Evolutionary conservation across 2,888 invertebrate genomes (phyloP).

Genomic region (Drosophila formosana): DNA sequence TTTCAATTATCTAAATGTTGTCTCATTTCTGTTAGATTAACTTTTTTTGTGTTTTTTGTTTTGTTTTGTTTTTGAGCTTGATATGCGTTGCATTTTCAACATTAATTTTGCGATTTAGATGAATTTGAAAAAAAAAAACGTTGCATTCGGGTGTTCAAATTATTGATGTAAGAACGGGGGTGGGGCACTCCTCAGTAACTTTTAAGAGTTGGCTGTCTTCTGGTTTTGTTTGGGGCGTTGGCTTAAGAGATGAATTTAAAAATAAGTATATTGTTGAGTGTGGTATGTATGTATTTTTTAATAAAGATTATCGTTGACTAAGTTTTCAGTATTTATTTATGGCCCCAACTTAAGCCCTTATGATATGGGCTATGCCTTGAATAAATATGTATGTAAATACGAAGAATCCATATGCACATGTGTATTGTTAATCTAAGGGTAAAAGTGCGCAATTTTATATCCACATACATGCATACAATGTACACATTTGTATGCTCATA

Average conservation of each 20-base stretch:
- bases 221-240: not conserved
- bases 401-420: conserved; percentile 8
- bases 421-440: conserved; percentile 26
- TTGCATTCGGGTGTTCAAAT: conserved; percentile 6
- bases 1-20: conserved; percentile 81
- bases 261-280: conserved; percentile 3
- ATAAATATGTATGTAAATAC: conserved; percentile 19
- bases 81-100: conserved; percentile 76
- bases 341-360: conserved; percentile 49
- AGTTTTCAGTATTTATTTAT: conserved; percentile 37
- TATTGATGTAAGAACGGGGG: conserved; percentile 24
- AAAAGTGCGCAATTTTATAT: conserved; percentile 12
- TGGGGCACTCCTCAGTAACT: conserved; percentile 18
- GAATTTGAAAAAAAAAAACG: conserved; percentile 24
- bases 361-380: conserved; percentile 36
- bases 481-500: conserved; percentile 5
- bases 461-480: conserved; percentile 11
- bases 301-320: conserved; percentile 33
- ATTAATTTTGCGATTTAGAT: conserved; percentile 34
- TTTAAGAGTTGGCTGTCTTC: not conserved
- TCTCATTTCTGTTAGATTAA: conserved; percentile 48
- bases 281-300: conserved; percentile 13
- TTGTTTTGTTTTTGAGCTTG: conserved; percentile 39
- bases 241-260: not conserved
- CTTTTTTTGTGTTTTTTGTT: conserved; percentile 7